Percentiles rank a stretch among this genome's conserved stretches.
Conservation (phyloP, 2,888 invertebrate species). For the Phalera bucephala region DNA sequence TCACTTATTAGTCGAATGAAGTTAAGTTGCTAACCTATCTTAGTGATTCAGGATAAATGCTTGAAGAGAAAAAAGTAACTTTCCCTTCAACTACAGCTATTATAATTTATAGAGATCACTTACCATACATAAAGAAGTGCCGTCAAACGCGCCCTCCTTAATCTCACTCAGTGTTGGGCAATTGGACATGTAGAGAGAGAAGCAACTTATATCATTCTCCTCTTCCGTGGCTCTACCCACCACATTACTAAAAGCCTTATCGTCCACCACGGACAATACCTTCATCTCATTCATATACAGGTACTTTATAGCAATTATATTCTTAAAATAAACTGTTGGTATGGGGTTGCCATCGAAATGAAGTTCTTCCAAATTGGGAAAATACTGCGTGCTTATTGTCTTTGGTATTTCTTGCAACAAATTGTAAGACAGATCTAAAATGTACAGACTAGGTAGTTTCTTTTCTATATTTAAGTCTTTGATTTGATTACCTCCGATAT, state of each 20-base stretch:
- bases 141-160: slow-evolving; percentile 70
- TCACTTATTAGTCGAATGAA: too few species aligned
- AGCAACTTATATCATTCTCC: slow-evolving; percentile 53
- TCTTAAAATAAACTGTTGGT: slow-evolving; percentile 68
- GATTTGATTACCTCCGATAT: slow-evolving; percentile 72
- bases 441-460: slow-evolving; percentile 66
- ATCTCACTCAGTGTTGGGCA: slow-evolving; percentile 68
- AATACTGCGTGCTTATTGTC: slow-evolving; percentile 58
- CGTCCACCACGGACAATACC: slow-evolving; percentile 54
- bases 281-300: slow-evolving; percentile 70
- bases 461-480: slow-evolving; percentile 66
- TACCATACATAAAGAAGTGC: slow-evolving; percentile 79
- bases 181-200: slow-evolving; percentile 73
- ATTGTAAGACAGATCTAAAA: slow-evolving; percentile 80
- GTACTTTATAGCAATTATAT: slow-evolving; percentile 65
- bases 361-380: slow-evolving; percentile 75
- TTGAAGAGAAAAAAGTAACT: too few species aligned
- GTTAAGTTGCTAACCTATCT: too few species aligned
- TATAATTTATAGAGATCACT: slow-evolving; percentile 42
- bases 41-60: too few species aligned
- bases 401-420: slow-evolving; percentile 68
- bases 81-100: too few species aligned
- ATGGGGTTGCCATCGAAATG: slow-evolving; percentile 81
- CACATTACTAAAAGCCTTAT: slow-evolving; percentile 76
- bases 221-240: slow-evolving; percentile 53